phyloP scores from a whole-genome alignment of 1,140 invertebrate genomes.

The Drosophila bocki region DNA sequence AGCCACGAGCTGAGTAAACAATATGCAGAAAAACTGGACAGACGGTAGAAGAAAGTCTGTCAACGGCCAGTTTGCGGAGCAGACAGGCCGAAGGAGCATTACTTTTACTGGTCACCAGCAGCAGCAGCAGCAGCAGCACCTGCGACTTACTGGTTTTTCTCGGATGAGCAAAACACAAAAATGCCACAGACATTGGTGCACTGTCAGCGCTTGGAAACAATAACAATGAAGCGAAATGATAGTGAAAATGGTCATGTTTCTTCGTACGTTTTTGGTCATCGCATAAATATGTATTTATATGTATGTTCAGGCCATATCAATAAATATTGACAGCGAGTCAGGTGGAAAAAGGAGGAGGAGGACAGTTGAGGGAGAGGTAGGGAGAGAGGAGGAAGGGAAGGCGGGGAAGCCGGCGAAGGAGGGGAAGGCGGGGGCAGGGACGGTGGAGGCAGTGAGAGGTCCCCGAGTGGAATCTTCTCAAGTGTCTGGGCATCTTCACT shows the following conservation, averaged over 20 bases:
- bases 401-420: not conserved
- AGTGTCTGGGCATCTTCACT: conserved; percentile 38
- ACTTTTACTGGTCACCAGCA: conserved; percentile 68
- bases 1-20: conserved; percentile 58
- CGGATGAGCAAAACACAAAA: conserved; percentile 47
- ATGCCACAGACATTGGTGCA: conserved; percentile 38
- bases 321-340: conserved; percentile 52
- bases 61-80: conserved; percentile 40
- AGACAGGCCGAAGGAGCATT: conserved; percentile 59
- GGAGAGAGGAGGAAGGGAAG: not conserved
- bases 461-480: conserved; percentile 43
- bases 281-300: conserved; percentile 62
- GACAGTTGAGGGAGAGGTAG: not conserved
- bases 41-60: conserved; percentile 74
- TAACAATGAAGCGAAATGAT: conserved; percentile 79
- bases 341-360: not conserved
- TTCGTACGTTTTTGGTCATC: conserved; percentile 73
- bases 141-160: conserved; percentile 66
- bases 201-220: conserved; percentile 47
- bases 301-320: conserved; percentile 32
- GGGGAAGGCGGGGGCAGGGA: not conserved
- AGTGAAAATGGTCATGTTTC: conserved; percentile 77
- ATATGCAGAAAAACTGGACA: conserved; percentile 79
- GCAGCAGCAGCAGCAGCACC: conserved; percentile 31
- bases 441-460: not conserved